These are phyloP conservation scores for Dendroctonus ponderosae DNA, from an alignment of 1,140 invertebrate species.

Conservation along the genomic window DNA sequence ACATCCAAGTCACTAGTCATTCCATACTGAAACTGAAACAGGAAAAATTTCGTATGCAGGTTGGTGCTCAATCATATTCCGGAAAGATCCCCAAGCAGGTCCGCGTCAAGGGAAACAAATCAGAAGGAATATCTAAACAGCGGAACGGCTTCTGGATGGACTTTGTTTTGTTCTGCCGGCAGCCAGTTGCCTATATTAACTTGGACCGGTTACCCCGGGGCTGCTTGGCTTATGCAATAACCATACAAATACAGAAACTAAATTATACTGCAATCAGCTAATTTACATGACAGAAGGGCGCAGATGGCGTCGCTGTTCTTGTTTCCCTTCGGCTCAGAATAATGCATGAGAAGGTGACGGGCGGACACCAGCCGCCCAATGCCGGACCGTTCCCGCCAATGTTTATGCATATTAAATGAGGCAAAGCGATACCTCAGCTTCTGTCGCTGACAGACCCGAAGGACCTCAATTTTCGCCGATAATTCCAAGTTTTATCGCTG, in stretches of 20 bases:
- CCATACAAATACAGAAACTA: conserved; percentile 42
- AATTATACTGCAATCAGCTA: conserved; percentile 42
- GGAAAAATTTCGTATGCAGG: not conserved
- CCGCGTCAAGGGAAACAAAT: not conserved
- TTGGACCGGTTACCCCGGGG: conserved; percentile 16
- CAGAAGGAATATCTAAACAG: conserved; percentile 20
- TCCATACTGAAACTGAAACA: not conserved
- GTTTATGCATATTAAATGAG: conserved; percentile 42
- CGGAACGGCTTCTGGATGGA: conserved; percentile 9
- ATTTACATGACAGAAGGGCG: conserved; percentile 41
- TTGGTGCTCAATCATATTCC: not conserved
- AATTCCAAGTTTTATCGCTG: not conserved
- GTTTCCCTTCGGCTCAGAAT: conserved; percentile 35
- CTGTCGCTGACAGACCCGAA: conserved; percentile 33
- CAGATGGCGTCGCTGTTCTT: conserved; percentile 38
- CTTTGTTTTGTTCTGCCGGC: conserved; percentile 16
- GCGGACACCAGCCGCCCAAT: conserved; percentile 30
- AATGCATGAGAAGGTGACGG: conserved; percentile 41
- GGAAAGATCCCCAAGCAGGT: not conserved
- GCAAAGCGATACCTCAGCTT: conserved; percentile 24
- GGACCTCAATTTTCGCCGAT: not conserved
- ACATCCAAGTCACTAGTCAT: not conserved
- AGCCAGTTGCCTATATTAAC: conserved; percentile 24
- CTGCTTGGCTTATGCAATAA: conserved; percentile 35
- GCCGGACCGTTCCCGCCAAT: conserved; percentile 25